These are phyloP conservation scores for cattle (Bos taurus) DNA, from an alignment of 2,113 vertebrate species.

Conservation along the genomic window DNA sequence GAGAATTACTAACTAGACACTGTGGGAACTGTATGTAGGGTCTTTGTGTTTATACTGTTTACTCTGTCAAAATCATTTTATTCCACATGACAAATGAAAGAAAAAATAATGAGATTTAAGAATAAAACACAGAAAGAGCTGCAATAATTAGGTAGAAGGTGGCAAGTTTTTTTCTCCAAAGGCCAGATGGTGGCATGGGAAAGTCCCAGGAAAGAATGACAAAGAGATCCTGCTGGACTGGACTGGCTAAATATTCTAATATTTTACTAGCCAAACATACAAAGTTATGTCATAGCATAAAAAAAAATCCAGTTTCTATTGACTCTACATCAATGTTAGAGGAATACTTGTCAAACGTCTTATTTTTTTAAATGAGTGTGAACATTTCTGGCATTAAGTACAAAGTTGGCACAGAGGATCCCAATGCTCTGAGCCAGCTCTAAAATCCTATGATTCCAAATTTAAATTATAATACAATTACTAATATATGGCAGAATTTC, in stretches of 20 bases:
- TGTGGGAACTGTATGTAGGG: neutral
- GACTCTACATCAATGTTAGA: neutral
- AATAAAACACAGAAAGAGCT: neutral
- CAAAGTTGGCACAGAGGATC: constrained; percentile 6
- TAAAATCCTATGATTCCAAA: constrained; percentile 28
- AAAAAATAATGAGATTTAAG: neutral
- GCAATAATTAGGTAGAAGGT: neutral
- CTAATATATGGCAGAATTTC: constrained; percentile 32
- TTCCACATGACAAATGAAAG: neutral
- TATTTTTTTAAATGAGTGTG: neutral
- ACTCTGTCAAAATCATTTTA: neutral
- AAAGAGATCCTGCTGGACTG: neutral
- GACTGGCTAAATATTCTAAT: neutral
- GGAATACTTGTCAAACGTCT: neutral
- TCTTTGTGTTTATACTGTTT: neutral
- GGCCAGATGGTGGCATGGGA: neutral
- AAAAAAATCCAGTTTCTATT: neutral
- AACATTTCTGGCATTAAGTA: constrained; percentile 14
- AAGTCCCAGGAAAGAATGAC: neutral
- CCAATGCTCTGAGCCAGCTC: constrained; percentile 19
- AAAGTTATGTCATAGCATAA: neutral
- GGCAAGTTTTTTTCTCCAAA: neutral
- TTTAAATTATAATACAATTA: constrained; percentile 51
- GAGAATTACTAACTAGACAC: neutral
- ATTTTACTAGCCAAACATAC: neutral